A percentile compares a stretch with the other conserved stretches of the same genome.
These are phyloP conservation scores for Vicugna pacos DNA, from an alignment of 2,113 vertebrate genomes.

Conservation along the genomic window DNA sequence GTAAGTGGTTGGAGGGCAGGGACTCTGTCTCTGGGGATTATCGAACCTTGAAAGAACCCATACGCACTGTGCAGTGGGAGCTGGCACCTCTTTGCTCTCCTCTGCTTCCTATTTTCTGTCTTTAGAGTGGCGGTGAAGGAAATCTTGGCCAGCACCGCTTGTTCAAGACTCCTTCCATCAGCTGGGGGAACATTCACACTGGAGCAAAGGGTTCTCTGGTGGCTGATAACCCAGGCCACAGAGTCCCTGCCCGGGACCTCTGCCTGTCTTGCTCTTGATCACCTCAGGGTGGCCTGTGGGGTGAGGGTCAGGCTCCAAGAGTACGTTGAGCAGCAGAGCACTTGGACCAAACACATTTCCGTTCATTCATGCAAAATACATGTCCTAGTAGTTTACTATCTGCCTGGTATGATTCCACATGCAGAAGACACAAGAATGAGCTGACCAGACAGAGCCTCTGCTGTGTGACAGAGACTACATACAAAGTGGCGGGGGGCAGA, in stretches of 20 bases:
- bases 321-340: neutral
- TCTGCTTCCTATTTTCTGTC: neutral
- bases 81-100: neutral
- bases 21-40: neutral
- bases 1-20: neutral
- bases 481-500: neutral
- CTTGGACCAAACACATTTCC: neutral
- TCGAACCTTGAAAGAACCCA: neutral
- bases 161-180: neutral
- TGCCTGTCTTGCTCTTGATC: neutral
- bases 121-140: neutral
- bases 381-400: neutral
- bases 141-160: neutral
- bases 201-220: neutral
- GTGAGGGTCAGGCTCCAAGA: neutral
- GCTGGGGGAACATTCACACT: neutral
- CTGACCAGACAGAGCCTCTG: neutral
- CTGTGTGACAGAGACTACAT: neutral
- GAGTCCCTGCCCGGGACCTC: neutral
- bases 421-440: neutral
- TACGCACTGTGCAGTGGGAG: rapidly evolving
- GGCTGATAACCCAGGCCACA: neutral
- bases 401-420: neutral
- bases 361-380: neutral
- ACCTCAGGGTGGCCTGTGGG: neutral